Evolutionary conservation across 2,113 vertebrate species (phyloP).

Genomic region (Myiopsitta monachus): DNA sequence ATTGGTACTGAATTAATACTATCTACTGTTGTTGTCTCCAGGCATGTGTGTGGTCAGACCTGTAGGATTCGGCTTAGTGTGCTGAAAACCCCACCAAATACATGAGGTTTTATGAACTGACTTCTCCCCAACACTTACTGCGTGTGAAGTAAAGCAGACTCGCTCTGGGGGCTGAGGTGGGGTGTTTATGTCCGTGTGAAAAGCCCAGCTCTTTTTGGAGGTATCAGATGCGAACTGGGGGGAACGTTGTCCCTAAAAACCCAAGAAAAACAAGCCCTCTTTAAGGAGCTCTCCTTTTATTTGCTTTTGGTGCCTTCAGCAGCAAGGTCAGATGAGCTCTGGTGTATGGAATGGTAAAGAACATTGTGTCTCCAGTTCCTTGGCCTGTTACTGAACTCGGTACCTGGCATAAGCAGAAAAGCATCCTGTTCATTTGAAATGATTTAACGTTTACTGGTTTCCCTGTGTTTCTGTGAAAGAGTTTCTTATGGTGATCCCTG

Average conservation of each 20-base stretch:
- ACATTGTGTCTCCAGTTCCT: neutral
- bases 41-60: neutral
- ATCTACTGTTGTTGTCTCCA: neutral
- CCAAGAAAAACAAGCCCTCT: neutral
- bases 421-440: constrained; percentile 45
- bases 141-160: neutral
- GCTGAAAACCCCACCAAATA: neutral
- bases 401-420: constrained; percentile 49
- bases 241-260: neutral
- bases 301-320: neutral
- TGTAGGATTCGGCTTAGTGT: neutral
- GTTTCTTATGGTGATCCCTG: constrained; percentile 38
- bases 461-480: constrained; percentile 29
- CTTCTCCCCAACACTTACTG: neutral
- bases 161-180: neutral
- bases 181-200: neutral
- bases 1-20: neutral
- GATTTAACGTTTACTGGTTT: constrained; percentile 40
- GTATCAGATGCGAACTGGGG: neutral
- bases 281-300: neutral
- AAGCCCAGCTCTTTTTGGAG: neutral
- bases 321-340: neutral
- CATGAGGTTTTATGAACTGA: neutral
- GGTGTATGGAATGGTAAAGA: neutral
- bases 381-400: constrained; percentile 38